Evolutionary conservation across 1,140 invertebrate genomes (phyloP).

Genomic region (Diorhabda elongata): DNA sequence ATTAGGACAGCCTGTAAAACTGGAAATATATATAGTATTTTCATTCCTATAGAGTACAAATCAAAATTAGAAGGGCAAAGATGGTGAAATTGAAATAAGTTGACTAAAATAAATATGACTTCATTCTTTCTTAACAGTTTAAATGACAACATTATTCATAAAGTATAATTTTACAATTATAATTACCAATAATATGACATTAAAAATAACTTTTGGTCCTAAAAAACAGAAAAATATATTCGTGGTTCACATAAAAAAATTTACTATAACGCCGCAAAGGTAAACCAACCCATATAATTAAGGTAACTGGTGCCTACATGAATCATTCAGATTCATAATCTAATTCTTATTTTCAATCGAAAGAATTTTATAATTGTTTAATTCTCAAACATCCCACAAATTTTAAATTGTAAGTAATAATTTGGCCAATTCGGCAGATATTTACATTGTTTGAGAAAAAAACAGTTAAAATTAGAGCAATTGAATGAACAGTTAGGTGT

Average conservation of each 20-base stretch:
- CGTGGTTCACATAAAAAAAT: neutral
- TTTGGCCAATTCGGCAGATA: neutral
- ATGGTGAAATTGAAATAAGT: conserved; percentile 4
- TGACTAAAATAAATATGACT: conserved; percentile 11
- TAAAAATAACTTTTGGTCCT: no score
- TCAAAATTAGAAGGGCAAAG: neutral
- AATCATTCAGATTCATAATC: neutral
- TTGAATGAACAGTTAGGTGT: neutral
- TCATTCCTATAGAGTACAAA: neutral
- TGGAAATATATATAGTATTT: neutral
- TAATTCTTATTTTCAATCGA: neutral
- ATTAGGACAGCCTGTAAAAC: neutral
- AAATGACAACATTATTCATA: conserved; percentile 5
- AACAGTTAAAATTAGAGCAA: conserved; percentile 4
- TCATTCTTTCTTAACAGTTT: neutral
- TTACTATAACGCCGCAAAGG: neutral
- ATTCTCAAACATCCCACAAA: neutral
- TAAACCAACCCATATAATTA: conserved; percentile 4
- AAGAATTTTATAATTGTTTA: neutral
- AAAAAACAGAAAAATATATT: neutral
- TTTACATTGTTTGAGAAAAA: neutral
- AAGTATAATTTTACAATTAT: neutral
- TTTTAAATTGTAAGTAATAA: neutral
- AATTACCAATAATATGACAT: no score
- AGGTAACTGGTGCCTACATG: neutral